Evolutionary conservation across 2,113 vertebrate genomes (phyloP), one percentile per base, ranked within the genome.

Genomic region (Upupa epops): DNA sequence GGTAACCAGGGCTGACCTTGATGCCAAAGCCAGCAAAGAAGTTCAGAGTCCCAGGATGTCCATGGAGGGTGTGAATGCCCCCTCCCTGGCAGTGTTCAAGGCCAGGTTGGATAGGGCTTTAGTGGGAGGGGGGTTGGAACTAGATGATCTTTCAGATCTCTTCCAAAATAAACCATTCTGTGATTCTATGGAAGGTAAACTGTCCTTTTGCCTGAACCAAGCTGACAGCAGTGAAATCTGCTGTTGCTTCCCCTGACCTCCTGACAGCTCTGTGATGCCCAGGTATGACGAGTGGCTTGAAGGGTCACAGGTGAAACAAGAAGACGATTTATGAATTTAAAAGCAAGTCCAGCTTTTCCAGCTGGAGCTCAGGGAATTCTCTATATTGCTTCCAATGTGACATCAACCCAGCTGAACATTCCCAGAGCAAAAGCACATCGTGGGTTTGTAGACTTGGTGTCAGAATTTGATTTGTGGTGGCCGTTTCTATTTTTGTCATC

Each of bases 401-500:
- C 77, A 79, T 32, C n/a, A 76, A 66, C 32, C 26, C 28, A 2
- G 58, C 17, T 34, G 14, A 6, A 56, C 40, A 26, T 20, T 13
- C 40, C 31, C 29, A 49, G 54, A 28, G 19, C 17, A 76, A 73
- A 36, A 86, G 7, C 26, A 22, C 5, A 1, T 7, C n/a, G 40
- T 1, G 4, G 31, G 16, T 6, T 16, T 52, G 49, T 54, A 75
- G 52, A 11, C 8, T 48, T 1, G 0, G 8, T 49, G 16, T 45
- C 36, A 51, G 36, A 34, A 11, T 45, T 29, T 66, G 11, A 11
- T 55, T 6, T 52, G 40, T 18, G 59, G 22, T 3, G 3, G 48
- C 29, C 76, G 49, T 42, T 17, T 12, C 42, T 70, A 60, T 24
- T 17, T 14, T 34, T n/a, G 17, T 32, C 13, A 24, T 5, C 9